phyloP scores from a whole-genome alignment of 2,113 vertebrate species.

The Amblyornis subalaris region DNA sequence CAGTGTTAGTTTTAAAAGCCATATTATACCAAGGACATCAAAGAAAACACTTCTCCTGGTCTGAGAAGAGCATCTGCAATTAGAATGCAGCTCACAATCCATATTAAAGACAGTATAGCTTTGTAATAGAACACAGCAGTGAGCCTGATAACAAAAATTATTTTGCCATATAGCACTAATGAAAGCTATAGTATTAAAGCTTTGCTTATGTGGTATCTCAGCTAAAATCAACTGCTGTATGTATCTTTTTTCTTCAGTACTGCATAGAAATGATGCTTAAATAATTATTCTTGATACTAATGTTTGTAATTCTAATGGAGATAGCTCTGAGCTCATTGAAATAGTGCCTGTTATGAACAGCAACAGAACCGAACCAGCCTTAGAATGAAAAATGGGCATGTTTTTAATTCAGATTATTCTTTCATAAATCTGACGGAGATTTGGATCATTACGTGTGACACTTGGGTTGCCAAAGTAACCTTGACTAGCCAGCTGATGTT shows the following conservation, averaged over 20 bases:
- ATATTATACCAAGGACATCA: not conserved
- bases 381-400: not conserved
- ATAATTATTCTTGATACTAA: not conserved
- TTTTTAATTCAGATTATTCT: conserved; percentile 21
- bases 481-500: conserved; percentile 2
- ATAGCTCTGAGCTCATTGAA: not conserved
- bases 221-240: not conserved
- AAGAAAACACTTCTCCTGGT: not conserved
- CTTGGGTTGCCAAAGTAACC: conserved; percentile 45
- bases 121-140: not conserved
- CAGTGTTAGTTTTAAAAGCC: not conserved
- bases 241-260: conserved; percentile 22
- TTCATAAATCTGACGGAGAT: not conserved
- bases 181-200: not conserved
- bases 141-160: not conserved
- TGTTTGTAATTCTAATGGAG: not conserved
- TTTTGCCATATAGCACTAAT: not conserved
- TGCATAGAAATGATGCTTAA: not conserved
- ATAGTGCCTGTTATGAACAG: not conserved
- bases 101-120: not conserved
- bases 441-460: conserved; percentile 15
- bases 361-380: not conserved
- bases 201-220: not conserved
- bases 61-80: not conserved
- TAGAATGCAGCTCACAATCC: not conserved